Base-by-base conservation (phyloP, 2,888 invertebrate species). In the Rhagium mordax region DNA sequence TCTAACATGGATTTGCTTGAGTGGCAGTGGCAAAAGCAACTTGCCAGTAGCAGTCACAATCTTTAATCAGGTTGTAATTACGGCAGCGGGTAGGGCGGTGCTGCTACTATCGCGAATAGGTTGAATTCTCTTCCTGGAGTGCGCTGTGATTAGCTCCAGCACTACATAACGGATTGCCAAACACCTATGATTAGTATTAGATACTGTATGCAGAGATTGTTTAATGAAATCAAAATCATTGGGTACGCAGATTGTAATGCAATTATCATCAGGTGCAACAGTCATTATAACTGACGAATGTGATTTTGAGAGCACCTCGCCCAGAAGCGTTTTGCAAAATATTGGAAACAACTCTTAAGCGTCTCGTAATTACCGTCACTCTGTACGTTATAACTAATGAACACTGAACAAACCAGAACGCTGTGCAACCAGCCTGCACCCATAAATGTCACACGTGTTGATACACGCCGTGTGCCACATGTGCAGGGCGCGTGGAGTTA, bases 381-480 rank as follows among this genome's bases (percentile, higher is more conserved):
- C 65, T 65, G 65, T 65, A 53, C 53, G 16, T 33, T n/a, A 7
- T 20, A 65, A 53, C 65, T 65, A 65, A 64, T 64, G 64, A 64
- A 64, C 64, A 49, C 27, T 51, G 65, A 53, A 33, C 53, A 65
- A 53, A 33, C 65, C 65, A 65, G 67, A 61, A 68, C 71, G 68
- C 67, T 74, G 71, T 79, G 76, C 74, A 78, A 70, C 74, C 75
- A 78, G 78, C 74, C 76, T 80, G 76, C 76, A 79, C 77, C 74
- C 77, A 78, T 77, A 78, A 79, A 79, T 79, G 80, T 79, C 84
- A 82, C 83, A 81, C 82, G 82, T 83, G 83, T 80, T 80, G 82
- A 81, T 80, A 79, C 80, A 83, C 76, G 81, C 80, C 79, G 80
- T 78, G 81, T 78, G 79, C 81, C 81, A 81, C 81, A 81, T 83